phyloP scores from a whole-genome alignment of 2,113 vertebrate genomes.

The Andinoacara biseriatus region DNA sequence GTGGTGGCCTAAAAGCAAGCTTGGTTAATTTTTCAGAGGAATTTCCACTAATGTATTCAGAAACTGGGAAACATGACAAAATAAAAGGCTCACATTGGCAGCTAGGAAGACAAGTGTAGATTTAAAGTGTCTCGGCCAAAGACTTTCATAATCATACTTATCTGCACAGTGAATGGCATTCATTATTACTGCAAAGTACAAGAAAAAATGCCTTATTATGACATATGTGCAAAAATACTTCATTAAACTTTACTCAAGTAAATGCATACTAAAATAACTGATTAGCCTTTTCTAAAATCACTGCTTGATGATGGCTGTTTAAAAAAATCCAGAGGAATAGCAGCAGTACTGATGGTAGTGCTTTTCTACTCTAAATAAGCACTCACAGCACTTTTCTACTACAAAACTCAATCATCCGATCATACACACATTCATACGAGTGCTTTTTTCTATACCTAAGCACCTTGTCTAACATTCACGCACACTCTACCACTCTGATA shows the following conservation, averaged over 20 bases:
- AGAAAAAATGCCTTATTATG: slow-evolving; percentile 9
- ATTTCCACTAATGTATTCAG: slow-evolving; percentile 72
- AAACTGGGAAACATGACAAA: slow-evolving; percentile 64
- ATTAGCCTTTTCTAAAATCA: neutral
- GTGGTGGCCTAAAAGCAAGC: slow-evolving; percentile 67
- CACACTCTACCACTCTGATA: too few relatives aligned
- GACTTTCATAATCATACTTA: slow-evolving; percentile 53
- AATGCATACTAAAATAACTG: neutral
- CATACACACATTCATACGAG: too few relatives aligned
- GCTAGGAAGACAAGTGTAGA: slow-evolving; percentile 50
- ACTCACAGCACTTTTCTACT: too few relatives aligned
- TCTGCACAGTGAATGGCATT: slow-evolving; percentile 32
- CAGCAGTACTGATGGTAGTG: neutral
- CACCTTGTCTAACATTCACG: too few relatives aligned
- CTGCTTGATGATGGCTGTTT: neutral
- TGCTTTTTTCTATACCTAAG: too few relatives aligned
- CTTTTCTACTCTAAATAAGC: too few relatives aligned
- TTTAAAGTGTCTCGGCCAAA: slow-evolving; percentile 43
- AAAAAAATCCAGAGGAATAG: neutral
- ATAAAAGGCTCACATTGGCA: slow-evolving; percentile 60
- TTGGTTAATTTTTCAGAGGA: slow-evolving; percentile 74
- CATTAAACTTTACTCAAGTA: slow-evolving; percentile 11
- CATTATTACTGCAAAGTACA: slow-evolving; percentile 22
- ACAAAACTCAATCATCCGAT: too few relatives aligned
- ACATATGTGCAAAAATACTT: neutral